Base-by-base conservation (phyloP, 1,140 invertebrate species). In the Steinernema khuongi region DNA sequence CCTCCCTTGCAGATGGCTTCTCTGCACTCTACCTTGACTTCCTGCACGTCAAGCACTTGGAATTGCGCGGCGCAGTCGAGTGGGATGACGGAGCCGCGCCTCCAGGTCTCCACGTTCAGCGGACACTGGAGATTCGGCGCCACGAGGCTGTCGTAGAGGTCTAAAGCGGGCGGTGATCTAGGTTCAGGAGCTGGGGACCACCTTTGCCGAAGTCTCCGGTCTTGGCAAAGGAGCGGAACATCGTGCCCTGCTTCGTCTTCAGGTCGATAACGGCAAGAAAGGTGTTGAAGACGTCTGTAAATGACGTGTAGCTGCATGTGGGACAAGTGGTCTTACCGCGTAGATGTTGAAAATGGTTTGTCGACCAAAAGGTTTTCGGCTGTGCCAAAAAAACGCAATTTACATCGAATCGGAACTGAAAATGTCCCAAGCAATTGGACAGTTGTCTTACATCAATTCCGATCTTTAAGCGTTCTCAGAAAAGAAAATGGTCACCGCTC, bases 31-130 rank as follows among this genome's bases (percentile, higher is more conserved):
- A 67, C 60, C 70, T 76, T 33, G 26, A 76, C 31, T 22, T 29
- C 26, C 43, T 43, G 19, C 1, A 31, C 73, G 33, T 76, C 73
- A 19, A 69, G 30, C 29, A 76, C 72, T 28, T 29, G n/a, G 31
- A 74, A 44, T 36, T 33, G 19, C 1, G 33, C 60, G 4, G 17
- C n/a, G 32, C 73, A 76, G 60, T 43, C 75, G 26, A 75, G 60
- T 7, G 50, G 31, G 36, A 75, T 75, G 7, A 22, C 30, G 30
- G 29, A 33, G 66, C 77, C 77, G 30, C 77, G 67, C 41, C 78
- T 71, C 79, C 79, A 80, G 18, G 74, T 79, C 50, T 79, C 78
- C 17, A 79, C 78, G 1, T 60, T 44, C 30, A 79, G 50, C 11
- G 78, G 41, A 31, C 71, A 67, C 69, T 75, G 74, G 7, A 79